Conservation (phyloP, 2,888 invertebrate genomes). For the Trichopria drosophilae region DNA sequence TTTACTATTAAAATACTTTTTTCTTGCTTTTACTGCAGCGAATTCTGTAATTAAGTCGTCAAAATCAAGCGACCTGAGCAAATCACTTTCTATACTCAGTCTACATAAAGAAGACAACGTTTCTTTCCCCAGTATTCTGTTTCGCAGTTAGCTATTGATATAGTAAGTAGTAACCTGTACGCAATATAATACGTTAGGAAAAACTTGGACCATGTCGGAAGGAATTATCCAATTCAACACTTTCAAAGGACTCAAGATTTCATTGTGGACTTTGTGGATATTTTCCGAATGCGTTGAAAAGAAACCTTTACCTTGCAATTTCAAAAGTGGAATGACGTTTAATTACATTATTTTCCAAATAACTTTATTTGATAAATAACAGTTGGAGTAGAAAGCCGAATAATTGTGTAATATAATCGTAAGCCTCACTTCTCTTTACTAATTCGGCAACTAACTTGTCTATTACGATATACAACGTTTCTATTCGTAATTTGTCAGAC, state of each 20-base stretch:
- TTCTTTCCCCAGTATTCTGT: too few species aligned
- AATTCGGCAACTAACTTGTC: too few species aligned
- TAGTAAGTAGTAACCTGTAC: conserved; percentile 1
- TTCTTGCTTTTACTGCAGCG: background rate
- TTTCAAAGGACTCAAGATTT: conserved; percentile 5
- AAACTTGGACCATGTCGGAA: too few species aligned
- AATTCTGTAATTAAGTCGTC: background rate
- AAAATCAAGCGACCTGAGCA: conserved; percentile 6
- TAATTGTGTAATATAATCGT: too few species aligned
- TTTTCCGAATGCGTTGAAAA: background rate
- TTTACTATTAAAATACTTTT: background rate
- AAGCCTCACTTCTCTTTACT: too few species aligned
- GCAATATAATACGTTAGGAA: conserved; percentile 1
- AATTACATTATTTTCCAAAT: too few species aligned
- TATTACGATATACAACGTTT: conserved; percentile 1
- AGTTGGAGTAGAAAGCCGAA: background rate
- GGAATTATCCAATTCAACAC: too few species aligned
- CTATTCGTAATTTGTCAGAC: conserved; percentile 2
- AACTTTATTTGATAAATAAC: too few species aligned
- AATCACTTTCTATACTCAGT: conserved; percentile 4
- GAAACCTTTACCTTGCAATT: conserved; percentile 2
- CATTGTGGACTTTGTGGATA: background rate
- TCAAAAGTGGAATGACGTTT: background rate
- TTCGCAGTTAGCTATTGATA: conserved; percentile 2
- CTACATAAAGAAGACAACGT: background rate